phyloP scores from a whole-genome alignment of 2,113 vertebrate species.

The Sinocyclocheilus grahami region DNA sequence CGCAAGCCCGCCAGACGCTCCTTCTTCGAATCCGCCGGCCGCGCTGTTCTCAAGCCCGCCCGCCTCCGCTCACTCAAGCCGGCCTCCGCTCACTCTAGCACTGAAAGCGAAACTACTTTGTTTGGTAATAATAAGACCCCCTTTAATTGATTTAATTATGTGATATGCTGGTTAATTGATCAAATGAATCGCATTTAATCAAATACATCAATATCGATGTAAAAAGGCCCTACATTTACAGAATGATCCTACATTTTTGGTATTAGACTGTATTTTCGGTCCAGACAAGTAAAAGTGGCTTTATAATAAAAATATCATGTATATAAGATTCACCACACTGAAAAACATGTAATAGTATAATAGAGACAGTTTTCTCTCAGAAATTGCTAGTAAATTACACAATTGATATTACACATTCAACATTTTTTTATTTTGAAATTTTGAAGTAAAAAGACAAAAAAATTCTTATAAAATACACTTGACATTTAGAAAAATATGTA shows the following conservation, averaged over 20 bases:
- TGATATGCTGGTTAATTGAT: neutral
- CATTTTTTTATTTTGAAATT: too few species aligned
- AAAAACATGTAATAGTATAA: neutral
- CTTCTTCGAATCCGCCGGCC: too few species aligned
- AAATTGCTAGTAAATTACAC: neutral
- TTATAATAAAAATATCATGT: neutral
- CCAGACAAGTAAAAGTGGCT: neutral
- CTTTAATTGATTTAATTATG: neutral
- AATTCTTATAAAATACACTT: too few species aligned
- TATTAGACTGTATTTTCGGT: neutral
- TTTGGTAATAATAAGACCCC: too few species aligned
- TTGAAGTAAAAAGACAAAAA: neutral
- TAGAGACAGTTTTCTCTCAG: neutral
- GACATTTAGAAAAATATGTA: too few species aligned
- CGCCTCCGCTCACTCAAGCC: too few species aligned
- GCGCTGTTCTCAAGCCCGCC: too few species aligned
- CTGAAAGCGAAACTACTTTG: too few species aligned
- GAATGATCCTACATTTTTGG: neutral
- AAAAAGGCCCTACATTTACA: neutral
- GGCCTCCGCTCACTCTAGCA: too few species aligned
- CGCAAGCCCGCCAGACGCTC: too few species aligned
- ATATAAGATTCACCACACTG: neutral
- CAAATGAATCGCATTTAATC: neutral
- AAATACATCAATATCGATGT: neutral
- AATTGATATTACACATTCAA: too few species aligned